phyloP scores from a whole-genome alignment of 1,140 invertebrate genomes.

The Telenomus remus region DNA sequence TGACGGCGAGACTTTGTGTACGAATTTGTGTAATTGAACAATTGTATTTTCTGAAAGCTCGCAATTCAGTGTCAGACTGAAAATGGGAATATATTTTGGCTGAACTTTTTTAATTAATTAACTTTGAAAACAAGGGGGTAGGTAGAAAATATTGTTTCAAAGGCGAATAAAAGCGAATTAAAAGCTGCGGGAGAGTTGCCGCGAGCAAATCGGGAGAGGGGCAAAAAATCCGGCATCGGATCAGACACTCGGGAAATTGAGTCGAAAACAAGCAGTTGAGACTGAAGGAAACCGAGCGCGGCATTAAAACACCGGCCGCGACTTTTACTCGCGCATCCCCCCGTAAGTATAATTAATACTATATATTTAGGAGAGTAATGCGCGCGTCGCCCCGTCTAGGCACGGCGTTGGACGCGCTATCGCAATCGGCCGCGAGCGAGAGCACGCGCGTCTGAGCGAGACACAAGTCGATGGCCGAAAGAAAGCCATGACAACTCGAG shows the following conservation, averaged over 20 bases:
- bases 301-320: conserved; percentile 32
- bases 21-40: too few species aligned
- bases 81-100: too few species aligned
- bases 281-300: conserved; percentile 5
- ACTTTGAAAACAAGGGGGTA: not conserved
- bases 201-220: conserved; percentile 3
- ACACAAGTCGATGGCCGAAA: conserved; percentile 45
- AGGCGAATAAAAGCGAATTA: too few species aligned
- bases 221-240: not conserved
- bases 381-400: conserved; percentile 55
- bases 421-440: conserved; percentile 63
- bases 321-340: conserved; percentile 41
- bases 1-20: too few species aligned
- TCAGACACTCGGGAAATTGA: conserved; percentile 3
- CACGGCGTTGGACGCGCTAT: conserved; percentile 63
- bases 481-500: conserved; percentile 62
- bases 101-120: not conserved
- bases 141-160: not conserved
- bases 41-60: too few species aligned
- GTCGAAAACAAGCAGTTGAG: conserved; percentile 2
- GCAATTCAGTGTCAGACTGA: too few species aligned
- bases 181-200: not conserved
- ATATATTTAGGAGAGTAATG: conserved; percentile 53
- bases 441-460: conserved; percentile 45
- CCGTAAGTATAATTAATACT: conserved; percentile 51